A percentile compares a stretch with the other conserved stretches of the same genome.
These are phyloP conservation scores for Lepidurus arcticus DNA, from an alignment of 1,140 invertebrate species.

Conservation along the genomic window DNA sequence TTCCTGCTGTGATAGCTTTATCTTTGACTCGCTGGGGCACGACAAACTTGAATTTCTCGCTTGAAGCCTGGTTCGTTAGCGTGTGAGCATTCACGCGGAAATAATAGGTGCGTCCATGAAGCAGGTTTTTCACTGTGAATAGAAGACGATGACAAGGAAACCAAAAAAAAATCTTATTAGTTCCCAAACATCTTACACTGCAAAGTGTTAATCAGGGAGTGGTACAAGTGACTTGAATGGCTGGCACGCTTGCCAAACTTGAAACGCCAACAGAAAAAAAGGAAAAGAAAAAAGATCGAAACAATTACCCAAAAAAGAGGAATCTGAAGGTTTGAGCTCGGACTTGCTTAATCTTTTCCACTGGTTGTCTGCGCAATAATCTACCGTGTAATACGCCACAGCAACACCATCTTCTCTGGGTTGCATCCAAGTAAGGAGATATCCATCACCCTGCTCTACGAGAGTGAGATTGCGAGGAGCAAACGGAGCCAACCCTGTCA, in stretches of 20 bases:
- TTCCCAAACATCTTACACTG: constrained; percentile 15
- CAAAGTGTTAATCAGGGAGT: constrained; percentile 2
- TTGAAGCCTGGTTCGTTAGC: constrained; percentile 69
- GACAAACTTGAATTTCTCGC: constrained; percentile 76
- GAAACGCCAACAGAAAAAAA: not conserved
- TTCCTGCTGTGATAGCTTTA: constrained; percentile 86
- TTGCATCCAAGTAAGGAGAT: constrained; percentile 78
- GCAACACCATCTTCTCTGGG: constrained; percentile 58
- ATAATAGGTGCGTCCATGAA: constrained; percentile 80
- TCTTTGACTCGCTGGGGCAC: constrained; percentile 81
- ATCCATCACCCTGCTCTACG: constrained; percentile 75
- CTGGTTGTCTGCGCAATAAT: constrained; percentile 76
- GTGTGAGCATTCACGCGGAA: constrained; percentile 84
- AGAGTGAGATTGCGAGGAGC: constrained; percentile 80
- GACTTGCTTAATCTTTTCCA: constrained; percentile 82
- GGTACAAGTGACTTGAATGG: not conserved
- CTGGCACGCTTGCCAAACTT: not conserved
- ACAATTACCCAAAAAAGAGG: constrained; percentile 69
- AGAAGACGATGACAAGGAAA: not conserved
- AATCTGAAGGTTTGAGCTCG: constrained; percentile 78
- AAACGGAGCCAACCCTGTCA: constrained; percentile 75
- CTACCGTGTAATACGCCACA: constrained; percentile 87
- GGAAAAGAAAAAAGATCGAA: not conserved
- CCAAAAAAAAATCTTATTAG: not conserved
- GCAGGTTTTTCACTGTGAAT: constrained; percentile 77